Conservation (phyloP, 2,888 invertebrate genomes). For the Barypeithes pellucidus region DNA sequence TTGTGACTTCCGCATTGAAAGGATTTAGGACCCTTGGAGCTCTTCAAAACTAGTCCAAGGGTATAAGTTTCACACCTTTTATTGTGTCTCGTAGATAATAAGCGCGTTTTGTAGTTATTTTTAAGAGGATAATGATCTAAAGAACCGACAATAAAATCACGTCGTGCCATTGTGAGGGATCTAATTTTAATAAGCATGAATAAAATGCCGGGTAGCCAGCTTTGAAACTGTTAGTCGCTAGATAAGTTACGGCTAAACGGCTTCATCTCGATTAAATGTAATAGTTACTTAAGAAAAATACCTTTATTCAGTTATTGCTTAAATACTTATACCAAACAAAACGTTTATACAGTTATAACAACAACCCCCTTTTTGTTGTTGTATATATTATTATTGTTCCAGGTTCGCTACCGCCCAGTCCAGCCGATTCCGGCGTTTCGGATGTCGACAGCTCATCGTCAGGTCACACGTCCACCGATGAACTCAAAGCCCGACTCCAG, state of each 20-base stretch:
- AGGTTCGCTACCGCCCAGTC: conserved; percentile 97
- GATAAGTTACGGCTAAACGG: too few species aligned
- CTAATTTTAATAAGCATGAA: conserved; percentile 20
- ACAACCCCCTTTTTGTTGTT: conserved; percentile 16
- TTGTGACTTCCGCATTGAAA: conserved; percentile 41
- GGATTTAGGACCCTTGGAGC: conserved; percentile 35
- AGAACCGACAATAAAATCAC: conserved; percentile 31
- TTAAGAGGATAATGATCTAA: conserved; percentile 46
- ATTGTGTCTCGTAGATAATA: conserved; percentile 30
- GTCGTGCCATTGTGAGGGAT: conserved; percentile 19
- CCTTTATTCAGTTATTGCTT: too few species aligned
- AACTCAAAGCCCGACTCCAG: conserved; percentile 90
- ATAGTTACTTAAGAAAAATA: too few species aligned
- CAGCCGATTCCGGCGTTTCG: conserved; percentile 97
- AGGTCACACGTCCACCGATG: conserved; percentile 83
- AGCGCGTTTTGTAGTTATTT: conserved; percentile 42
- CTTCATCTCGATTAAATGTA: too few species aligned
- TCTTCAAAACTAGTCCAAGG: conserved; percentile 37
- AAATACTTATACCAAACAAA: too few species aligned
- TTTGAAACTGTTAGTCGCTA: too few species aligned
- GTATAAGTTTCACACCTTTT: conserved; percentile 51
- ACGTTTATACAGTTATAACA: too few species aligned
- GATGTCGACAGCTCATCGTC: conserved; percentile 95
- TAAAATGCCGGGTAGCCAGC: not conserved
- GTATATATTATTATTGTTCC: conserved; percentile 58